Conservation (phyloP, 2,888 invertebrate species). For the Stegophylla sp. region DNA sequence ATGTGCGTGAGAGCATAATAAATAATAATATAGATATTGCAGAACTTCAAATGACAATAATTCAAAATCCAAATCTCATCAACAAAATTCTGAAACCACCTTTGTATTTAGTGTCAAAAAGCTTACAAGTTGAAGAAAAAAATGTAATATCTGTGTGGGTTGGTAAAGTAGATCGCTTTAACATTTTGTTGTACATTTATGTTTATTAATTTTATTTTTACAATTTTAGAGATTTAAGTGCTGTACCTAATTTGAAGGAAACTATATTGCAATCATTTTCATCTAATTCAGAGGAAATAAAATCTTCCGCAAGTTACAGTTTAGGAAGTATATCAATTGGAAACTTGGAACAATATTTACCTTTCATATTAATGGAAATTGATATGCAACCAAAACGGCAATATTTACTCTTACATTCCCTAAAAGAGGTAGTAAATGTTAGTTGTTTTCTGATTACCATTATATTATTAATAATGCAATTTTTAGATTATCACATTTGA, state of each 20-base stretch:
- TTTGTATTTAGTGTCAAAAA: too few species aligned
- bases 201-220: conserved; percentile 19
- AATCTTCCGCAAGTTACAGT: conserved; percentile 96
- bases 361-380: conserved; percentile 92
- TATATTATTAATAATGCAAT: conserved; percentile 59
- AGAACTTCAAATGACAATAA: too few species aligned
- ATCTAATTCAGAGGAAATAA: conserved; percentile 93
- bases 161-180: too few species aligned
- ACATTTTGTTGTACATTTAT: too few species aligned
- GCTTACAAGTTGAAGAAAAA: too few species aligned
- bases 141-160: too few species aligned
- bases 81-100: too few species aligned
- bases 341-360: conserved; percentile 89
- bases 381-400: conserved; percentile 93
- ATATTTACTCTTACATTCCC: conserved; percentile 92
- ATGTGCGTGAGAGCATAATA: too few species aligned
- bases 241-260: conserved; percentile 76
- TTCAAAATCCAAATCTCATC: too few species aligned
- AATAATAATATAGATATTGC: too few species aligned
- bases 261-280: conserved; percentile 87
- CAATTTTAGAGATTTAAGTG: conserved; percentile 76
- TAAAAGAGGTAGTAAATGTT: conserved; percentile 81
- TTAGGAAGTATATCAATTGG: conserved; percentile 96
- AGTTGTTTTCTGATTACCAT: neutral
- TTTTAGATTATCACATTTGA: conserved; percentile 83